phyloP scores from a whole-genome alignment of 2,113 vertebrate species.

The Litocranius walleri region DNA sequence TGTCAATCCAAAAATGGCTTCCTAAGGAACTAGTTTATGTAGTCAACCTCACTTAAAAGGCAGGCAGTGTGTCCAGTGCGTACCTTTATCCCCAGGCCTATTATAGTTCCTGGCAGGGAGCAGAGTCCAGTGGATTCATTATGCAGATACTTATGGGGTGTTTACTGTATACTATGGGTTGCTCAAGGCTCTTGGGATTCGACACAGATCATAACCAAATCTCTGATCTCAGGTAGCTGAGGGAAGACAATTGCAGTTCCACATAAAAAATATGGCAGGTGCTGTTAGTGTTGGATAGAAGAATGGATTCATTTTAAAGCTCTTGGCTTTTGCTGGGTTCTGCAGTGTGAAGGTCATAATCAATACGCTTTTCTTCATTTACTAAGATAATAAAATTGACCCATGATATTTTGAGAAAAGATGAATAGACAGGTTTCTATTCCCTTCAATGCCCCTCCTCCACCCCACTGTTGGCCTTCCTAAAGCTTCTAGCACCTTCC shows the following conservation, averaged over 20 bases:
- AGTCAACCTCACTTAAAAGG: background rate
- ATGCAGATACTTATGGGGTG: background rate
- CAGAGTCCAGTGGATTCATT: background rate
- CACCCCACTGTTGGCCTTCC: background rate
- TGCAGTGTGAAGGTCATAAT: background rate
- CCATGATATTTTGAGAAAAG: background rate
- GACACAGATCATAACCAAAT: background rate
- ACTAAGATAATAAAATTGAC: background rate
- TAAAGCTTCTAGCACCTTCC: background rate
- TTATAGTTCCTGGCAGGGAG: background rate
- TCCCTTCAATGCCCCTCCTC: too few relatives aligned
- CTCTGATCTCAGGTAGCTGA: background rate
- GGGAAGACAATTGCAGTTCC: background rate
- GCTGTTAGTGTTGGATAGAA: background rate
- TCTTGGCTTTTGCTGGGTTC: background rate
- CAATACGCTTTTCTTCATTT: background rate
- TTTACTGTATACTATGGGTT: background rate
- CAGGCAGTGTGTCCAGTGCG: accelerated
- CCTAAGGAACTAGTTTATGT: background rate
- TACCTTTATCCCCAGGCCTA: background rate
- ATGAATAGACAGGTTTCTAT: background rate
- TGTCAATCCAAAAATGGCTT: background rate
- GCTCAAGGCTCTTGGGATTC: background rate
- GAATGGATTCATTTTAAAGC: background rate
- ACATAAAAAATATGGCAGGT: background rate